Evolutionary conservation across 2,797 vertebrate species (phyloP), one percentile per base, ranked within the genome.

Genomic region (Anguilla marmorata): DNA sequence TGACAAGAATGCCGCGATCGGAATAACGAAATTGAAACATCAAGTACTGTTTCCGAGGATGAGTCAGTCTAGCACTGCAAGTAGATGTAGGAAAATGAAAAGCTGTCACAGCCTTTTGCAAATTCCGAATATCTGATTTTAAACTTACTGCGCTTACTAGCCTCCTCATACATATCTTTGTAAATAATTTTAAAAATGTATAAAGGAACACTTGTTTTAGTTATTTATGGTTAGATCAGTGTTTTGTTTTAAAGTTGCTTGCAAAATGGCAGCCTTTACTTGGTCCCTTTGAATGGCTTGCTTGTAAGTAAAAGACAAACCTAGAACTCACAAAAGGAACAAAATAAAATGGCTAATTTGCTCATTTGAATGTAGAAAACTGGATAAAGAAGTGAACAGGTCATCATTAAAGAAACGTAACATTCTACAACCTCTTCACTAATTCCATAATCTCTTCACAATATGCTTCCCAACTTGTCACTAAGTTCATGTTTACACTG

Each of bases 261-360:
- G 48, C 48, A 54, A 52, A 52, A 8, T 30, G 56, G 19, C 45
- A 91, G 88, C 87, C 90, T 87, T 90, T 90, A 66, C 63, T 84
- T 89, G 93, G 90, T 74, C 48, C 91, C 86, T 90, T 91, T 89
- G 86, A 85, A 88, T 91, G 88, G 90, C 91, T 93, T 93, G 91
- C 90, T 93, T 92, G 89, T 90, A 89, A 50, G 86, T 88, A 86
- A 89, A 79, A 82, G 79, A 50, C 19, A 50, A 50, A 82, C 50
- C 11, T 45, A 48, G 45, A 7, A 48, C 45, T 45, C 2, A 37
- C 37, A 76, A 76, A 76, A 76, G 19, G 12, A 41, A 76, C 74
- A 41, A 30, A n/a, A 72, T 33, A 72, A 72, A 72, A 72, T 11
- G 12, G 69, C 8, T 33, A 72, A 72, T 72, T 33, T 79, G 3